These are phyloP conservation scores for Microchrysa polita DNA, from an alignment of 2,888 invertebrate genomes.

Conservation along the genomic window DNA sequence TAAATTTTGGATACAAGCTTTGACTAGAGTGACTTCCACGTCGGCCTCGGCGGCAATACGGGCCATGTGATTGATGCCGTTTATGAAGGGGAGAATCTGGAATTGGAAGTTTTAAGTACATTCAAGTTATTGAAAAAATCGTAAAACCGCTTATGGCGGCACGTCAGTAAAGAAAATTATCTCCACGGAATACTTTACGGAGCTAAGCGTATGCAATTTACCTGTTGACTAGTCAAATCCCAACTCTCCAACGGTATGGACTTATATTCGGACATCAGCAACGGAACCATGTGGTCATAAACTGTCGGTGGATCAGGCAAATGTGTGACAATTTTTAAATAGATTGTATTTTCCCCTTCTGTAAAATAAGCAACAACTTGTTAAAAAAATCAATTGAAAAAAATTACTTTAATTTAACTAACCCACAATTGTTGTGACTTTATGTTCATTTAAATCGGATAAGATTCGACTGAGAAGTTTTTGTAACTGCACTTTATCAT, in stretches of 20 bases:
- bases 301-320: slow-evolving; percentile 84
- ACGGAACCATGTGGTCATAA: slow-evolving; percentile 89
- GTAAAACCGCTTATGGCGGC: too few relatives aligned
- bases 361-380: slow-evolving; percentile 52
- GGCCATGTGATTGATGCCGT: slow-evolving; percentile 91
- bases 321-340: slow-evolving; percentile 86
- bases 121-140: too few relatives aligned
- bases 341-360: slow-evolving; percentile 89
- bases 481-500: slow-evolving; percentile 75
- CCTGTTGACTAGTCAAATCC: slow-evolving; percentile 95
- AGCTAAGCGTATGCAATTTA: too few relatives aligned
- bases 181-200: too few relatives aligned
- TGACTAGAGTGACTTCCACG: slow-evolving; percentile 92
- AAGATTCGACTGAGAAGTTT: slow-evolving; percentile 82
- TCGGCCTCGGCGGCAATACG: slow-evolving; percentile 90
- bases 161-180: too few relatives aligned
- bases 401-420: too few relatives aligned
- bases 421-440: slow-evolving; percentile 81
- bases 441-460: slow-evolving; percentile 81
- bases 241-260: slow-evolving; percentile 78
- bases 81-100: slow-evolving; percentile 84
- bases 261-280: slow-evolving; percentile 74
- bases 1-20: slow-evolving; percentile 92
- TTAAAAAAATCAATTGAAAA: not conserved
- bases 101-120: slow-evolving; percentile 47